Base-by-base conservation (phyloP, 1,140 invertebrate genomes). In the Drosophila arizonae region DNA sequence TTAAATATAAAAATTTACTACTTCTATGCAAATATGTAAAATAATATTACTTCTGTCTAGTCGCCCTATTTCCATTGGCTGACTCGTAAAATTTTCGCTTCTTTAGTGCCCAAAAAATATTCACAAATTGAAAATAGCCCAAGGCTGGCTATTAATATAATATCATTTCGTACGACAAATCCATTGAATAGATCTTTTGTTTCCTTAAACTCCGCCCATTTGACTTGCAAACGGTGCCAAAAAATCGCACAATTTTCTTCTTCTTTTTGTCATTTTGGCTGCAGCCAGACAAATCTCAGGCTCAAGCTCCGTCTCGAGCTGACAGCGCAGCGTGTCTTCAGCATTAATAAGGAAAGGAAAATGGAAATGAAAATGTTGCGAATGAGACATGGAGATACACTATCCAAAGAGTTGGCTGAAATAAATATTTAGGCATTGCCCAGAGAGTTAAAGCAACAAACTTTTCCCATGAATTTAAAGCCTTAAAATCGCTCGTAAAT, bases 281-380 rank as follows among this genome's bases (percentile, higher is more conserved):
- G 68, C 73, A 78, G 75, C 62, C 81, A 78, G 81, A 81, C 81
- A 85, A 85, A 86, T 85, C 81, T 78, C 71, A 50, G 28, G 28
- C 28, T 30, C 28, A 3, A 1, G 28, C 28, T 30, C 4, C 4
- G 28, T 30, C 28, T 30, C 28, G 6, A 6, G 67, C 81, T 86
- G 81, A 81, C 81, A 86, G 86, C 81, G 77, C 81, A 76, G 21
- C 21, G 21, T 24, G 21, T 24, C 21, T 3, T 24, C 21, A 24
- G 81, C 86, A 86, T 86, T 86, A 81, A 86, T 84, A 80, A 80
- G 77, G 67, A 39, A 13, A 58, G 21, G 54, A 81, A 74, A 65
- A 57, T 54, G 77, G 67, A 13, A 13, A 58, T 21, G 54, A 81
- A 74, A 65, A 57, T 54, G 48, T 4, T 33, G 15, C 41, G 21